These are phyloP conservation scores for Piscicola geometra DNA, from an alignment of 2,888 invertebrate species.

Conservation along the genomic window DNA sequence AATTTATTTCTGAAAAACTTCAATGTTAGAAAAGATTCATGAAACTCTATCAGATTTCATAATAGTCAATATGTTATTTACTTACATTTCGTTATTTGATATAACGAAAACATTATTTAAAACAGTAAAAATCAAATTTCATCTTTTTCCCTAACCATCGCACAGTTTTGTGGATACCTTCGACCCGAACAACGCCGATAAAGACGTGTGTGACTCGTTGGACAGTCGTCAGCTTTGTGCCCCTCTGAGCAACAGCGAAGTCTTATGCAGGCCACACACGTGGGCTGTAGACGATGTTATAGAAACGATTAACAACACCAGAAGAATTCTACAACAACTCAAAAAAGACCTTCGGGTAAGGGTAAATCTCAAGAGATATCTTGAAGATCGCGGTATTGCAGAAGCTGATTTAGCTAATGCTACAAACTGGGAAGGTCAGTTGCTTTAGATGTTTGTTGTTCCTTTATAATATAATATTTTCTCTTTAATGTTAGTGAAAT, in stretches of 20 bases:
- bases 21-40: too few species aligned
- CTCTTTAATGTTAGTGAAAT: too few species aligned
- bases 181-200: conserved; percentile 14
- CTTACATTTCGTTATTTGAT: too few species aligned
- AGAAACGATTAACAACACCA: conserved; percentile 21
- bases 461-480: too few species aligned
- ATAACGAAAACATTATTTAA: too few species aligned
- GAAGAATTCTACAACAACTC: background rate
- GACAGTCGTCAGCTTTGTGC: conserved; percentile 7
- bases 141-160: too few species aligned
- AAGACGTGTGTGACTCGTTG: conserved; percentile 29
- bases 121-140: too few species aligned
- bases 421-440: too few species aligned
- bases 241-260: background rate
- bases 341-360: background rate
- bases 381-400: background rate
- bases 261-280: conserved; percentile 14
- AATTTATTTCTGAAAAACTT: too few species aligned
- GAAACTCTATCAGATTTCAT: too few species aligned
- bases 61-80: too few species aligned
- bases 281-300: conserved; percentile 23
- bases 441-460: too few species aligned
- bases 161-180: background rate
- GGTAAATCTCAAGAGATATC: background rate
- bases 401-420: background rate